Base-by-base conservation (phyloP, 2,888 invertebrate species). In the Drosophila melanosoma region DNA sequence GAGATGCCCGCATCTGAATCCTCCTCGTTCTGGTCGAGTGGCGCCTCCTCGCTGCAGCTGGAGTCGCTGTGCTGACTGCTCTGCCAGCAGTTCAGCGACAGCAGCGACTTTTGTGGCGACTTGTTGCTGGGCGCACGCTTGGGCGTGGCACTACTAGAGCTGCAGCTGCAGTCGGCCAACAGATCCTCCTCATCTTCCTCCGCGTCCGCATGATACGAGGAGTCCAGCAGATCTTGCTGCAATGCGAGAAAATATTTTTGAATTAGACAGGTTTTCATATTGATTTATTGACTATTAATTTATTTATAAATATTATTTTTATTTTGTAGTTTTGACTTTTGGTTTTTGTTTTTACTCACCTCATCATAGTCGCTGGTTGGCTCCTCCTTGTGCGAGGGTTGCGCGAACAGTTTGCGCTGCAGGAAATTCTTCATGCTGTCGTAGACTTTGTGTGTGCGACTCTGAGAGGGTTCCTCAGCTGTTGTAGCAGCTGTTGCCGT, bases 361-460 rank as follows among this genome's bases (percentile, higher is more conserved):
- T 91, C 90, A 82, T 91, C 91, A 67, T 90, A 91, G 63, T 91
- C 91, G 66, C 91, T 90, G 33, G 87, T 90, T 8, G 83, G 71
- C 35, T 89, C 86, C 38, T 90, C 67, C 48, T 68, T 73, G 8
- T 74, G 71, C 74, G 76, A 70, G 78, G 89, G 80, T 12, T 79
- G 87, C 12, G 92, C 91, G 38, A 91, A 92, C 26, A 91, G 87
- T 82, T 91, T 92, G 62, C 91, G 91, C 11, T 89, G 87, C 72
- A 92, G 61, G 82, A 92, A 92, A 75, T 91, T 91, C 78, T 91
- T 91, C 93, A 92, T 92, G 82, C 91, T 91, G 71, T 91, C 91
- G 64, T 92, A 92, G 69, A 92, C 91, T 76, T 91, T 92, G 53
- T 91, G 90, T 29, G 90, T 91, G 69, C 87, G 87, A 76, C 86